phyloP scores from a whole-genome alignment of 2,888 invertebrate species.

The Lissocephala sabroskyi region DNA sequence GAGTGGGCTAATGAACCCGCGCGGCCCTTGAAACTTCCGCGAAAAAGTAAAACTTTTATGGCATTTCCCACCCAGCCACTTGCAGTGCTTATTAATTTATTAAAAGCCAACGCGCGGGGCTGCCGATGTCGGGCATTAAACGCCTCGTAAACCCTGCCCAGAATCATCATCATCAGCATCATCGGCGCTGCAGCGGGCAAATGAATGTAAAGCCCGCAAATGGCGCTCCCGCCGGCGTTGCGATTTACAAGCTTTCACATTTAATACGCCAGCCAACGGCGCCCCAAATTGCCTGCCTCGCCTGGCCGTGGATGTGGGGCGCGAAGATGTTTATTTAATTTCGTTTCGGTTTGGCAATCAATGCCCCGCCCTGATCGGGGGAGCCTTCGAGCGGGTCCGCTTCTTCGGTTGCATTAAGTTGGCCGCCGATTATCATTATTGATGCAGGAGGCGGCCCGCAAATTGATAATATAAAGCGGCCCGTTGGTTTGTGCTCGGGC shows the following conservation, averaged over 20 bases:
- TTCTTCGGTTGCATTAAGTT: too few species aligned
- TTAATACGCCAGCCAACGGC: slow-evolving; percentile 48
- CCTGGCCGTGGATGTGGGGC: too few species aligned
- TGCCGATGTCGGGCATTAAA: slow-evolving; percentile 28
- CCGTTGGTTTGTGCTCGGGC: background rate
- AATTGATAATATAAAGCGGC: too few species aligned
- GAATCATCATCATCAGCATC: slow-evolving; percentile 45
- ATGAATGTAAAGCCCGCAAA: slow-evolving; percentile 16
- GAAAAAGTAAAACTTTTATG: slow-evolving; percentile 33
- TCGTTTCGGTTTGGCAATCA: slow-evolving; percentile 55
- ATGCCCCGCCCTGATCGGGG: too few species aligned
- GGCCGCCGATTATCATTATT: background rate
- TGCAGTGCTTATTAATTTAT: slow-evolving; percentile 51
- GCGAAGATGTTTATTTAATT: slow-evolving; percentile 50
- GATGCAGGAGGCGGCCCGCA: too few species aligned
- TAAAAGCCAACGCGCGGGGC: slow-evolving; percentile 37
- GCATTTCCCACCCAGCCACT: slow-evolving; percentile 16
- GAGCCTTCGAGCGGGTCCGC: too few species aligned
- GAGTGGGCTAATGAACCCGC: slow-evolving; percentile 48
- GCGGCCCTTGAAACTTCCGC: slow-evolving; percentile 17
- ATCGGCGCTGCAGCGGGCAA: background rate
- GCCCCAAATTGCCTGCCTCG: slow-evolving; percentile 6
- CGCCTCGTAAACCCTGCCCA: slow-evolving; percentile 53
- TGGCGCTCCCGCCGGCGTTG: slow-evolving; percentile 12
- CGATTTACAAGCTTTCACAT: slow-evolving; percentile 45